Evolutionary conservation across 2,888 invertebrate species (phyloP).

Genomic region (Oligia latruncula): DNA sequence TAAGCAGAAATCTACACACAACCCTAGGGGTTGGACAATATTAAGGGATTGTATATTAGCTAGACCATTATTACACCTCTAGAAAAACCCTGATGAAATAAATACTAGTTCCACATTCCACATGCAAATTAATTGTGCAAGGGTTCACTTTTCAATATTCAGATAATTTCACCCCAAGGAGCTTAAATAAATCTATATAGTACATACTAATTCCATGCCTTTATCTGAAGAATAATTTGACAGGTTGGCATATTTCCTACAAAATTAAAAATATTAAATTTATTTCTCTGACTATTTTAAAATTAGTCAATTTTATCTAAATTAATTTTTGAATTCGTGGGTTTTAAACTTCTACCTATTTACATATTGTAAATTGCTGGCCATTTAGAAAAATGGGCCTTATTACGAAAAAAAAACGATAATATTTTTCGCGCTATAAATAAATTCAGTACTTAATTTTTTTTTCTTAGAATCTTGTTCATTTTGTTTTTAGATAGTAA

Average conservation of each 20-base stretch:
- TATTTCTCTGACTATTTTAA: neutral
- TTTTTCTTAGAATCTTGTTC: neutral
- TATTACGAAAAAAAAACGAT: neutral
- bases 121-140: neutral
- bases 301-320: neutral
- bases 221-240: neutral
- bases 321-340: neutral
- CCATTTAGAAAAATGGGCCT: neutral
- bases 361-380: slow-evolving; percentile 1
- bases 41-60: neutral
- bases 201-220: neutral
- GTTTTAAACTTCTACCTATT: neutral
- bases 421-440: slow-evolving; percentile 6
- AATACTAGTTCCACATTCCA: neutral
- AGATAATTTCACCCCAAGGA: neutral
- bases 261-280: neutral
- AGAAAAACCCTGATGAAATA: neutral
- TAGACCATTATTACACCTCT: neutral
- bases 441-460: neutral
- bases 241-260: neutral
- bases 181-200: neutral
- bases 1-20: neutral
- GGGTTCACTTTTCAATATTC: neutral
- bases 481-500: neutral
- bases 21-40: neutral